Base-by-base conservation (phyloP, 2,113 vertebrate genomes). In the Tetrao urogallus region DNA sequence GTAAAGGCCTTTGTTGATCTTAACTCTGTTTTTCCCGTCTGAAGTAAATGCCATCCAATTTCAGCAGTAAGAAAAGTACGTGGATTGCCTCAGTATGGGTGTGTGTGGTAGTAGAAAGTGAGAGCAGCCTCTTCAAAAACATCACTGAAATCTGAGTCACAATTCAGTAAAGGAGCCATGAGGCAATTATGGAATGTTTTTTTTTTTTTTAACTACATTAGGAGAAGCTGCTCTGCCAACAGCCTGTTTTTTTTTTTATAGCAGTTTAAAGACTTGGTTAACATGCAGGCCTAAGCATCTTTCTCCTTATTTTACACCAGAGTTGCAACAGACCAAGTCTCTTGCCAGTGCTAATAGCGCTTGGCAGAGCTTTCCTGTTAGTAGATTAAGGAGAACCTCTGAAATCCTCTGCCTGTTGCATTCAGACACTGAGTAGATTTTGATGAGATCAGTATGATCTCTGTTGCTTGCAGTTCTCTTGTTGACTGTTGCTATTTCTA, bases 1-100 rank as follows among this genome's bases (percentile, higher is more conserved):
- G 99, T 99, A 98, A 97, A 56, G 82, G 75, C 30, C 89, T 32
- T 96, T 77, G 15, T 78, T 75, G 67, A 42, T 45, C 47, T 76
- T 86, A 75, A 92, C 63, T 82, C 76, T 80, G 45, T 76, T 88
- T 90, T 91, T 88, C 24, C 50, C 75, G 22, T 50, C 38, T 63
- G 50, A 85, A 88, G 64, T 89, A 82, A 84, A 48, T 30, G 78
- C 70, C 60, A 48, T 94, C 40, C 28, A 28, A 13, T 82, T 93
- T 86, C 78, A 12, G 3, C 47, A 67, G 3, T 77, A 63, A 78
- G 48, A 78, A 56, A 77, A 85, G 32, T n/a, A 10, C 65, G 30
- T 64, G 65, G 22, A 21, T 72, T 92, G 54, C 14, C 25, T 95
- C 20, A 19, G 9, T 56, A 48, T 71, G 24, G 64, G 56, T 38